Base-by-base conservation (phyloP, 2,113 vertebrate species). In the Catagonus wagneri region DNA sequence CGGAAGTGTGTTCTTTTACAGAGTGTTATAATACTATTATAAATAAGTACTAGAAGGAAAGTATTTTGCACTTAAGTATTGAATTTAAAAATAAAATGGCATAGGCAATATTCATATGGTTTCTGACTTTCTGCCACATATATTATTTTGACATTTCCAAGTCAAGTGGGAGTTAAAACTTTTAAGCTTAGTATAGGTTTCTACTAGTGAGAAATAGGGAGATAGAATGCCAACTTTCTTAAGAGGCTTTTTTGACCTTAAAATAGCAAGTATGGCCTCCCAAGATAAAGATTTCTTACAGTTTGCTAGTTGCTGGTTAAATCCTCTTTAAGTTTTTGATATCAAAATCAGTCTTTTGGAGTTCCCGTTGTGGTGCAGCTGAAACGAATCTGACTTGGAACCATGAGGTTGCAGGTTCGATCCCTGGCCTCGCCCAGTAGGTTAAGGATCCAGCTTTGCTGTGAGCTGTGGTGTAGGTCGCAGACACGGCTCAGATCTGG, bases 11-110 rank as follows among this genome's bases (percentile, higher is more conserved):
- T 39, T 92, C 56, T 96, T 93, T 78, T 75, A 76, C 22, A 84
- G 11, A 78, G 60, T 83, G 22, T 72, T 74, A 86, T 71, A n/a
- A 66, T n/a, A 52, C 44, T 52, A 20, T 29, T 32, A 54, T 54
- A 32, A 76, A 76, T 76, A 76, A 76, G 32, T 66, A 92, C 9
- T 75, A 63, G 23, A 74, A 74, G 68, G 66, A 78, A 89, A 85
- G 68, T 80, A 27, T 34, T 93, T 96, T 90, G 13, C 13, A 56
- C 81, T 86, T 68, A n/a, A 81, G 22, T 61, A 61, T 61, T 44
- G 76, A 65, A 84, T 89, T 78, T 90, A 44, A 72, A 89, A 93
- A 50, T 93, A 85, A 95, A 95, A 44, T 89, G 17, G 7, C 52
- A 20, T 4, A 61, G 56, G 16, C 68, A 90, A 75, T 69, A 80